Percentiles rank a stretch among this genome's conserved stretches.
Evolutionary conservation across 2,888 invertebrate genomes (phyloP).

Genomic region (Megaustenia siamemsis): DNA sequence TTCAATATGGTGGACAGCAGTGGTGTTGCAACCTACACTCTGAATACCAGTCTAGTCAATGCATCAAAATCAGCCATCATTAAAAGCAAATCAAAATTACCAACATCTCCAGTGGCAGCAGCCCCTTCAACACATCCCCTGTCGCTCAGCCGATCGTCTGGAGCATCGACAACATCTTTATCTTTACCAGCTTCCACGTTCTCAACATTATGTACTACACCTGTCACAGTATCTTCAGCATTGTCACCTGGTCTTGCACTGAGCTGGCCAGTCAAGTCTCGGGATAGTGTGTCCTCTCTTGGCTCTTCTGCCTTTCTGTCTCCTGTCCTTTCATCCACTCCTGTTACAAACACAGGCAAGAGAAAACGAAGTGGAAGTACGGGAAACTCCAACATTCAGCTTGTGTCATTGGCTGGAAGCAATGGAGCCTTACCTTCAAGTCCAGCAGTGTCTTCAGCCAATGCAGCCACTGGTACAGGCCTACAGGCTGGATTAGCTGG

Average conservation of each 20-base stretch:
- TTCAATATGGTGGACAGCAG: slow-evolving; percentile 69
- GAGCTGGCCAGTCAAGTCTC: slow-evolving; percentile 39
- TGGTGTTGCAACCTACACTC: slow-evolving; percentile 28
- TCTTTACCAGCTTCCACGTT: slow-evolving; percentile 27
- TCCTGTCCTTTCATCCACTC: slow-evolving; percentile 19
- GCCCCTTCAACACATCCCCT: slow-evolving; percentile 52
- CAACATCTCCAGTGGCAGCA: slow-evolving; percentile 49
- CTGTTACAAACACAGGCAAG: slow-evolving; percentile 57
- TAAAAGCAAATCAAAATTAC: slow-evolving; percentile 68
- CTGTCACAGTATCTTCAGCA: slow-evolving; percentile 33
- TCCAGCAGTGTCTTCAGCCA: slow-evolving; percentile 36
- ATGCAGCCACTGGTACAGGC: not conserved
- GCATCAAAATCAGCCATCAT: slow-evolving; percentile 58
- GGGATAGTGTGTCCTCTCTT: slow-evolving; percentile 32
- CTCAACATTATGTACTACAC: slow-evolving; percentile 29
- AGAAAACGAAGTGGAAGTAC: slow-evolving; percentile 68
- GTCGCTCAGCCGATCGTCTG: slow-evolving; percentile 31
- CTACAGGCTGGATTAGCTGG: slow-evolving; percentile 49
- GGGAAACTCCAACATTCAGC: slow-evolving; percentile 50
- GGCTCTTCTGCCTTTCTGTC: slow-evolving; percentile 42
- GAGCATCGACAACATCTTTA: slow-evolving; percentile 38
- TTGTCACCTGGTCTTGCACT: slow-evolving; percentile 35
- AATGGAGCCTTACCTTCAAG: slow-evolving; percentile 43
- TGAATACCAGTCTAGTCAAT: slow-evolving; percentile 39
- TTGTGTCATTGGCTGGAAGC: slow-evolving; percentile 30